Evolutionary conservation across 2,113 vertebrate genomes (phyloP).

Genomic region (Paradoxurus hermaphroditus): DNA sequence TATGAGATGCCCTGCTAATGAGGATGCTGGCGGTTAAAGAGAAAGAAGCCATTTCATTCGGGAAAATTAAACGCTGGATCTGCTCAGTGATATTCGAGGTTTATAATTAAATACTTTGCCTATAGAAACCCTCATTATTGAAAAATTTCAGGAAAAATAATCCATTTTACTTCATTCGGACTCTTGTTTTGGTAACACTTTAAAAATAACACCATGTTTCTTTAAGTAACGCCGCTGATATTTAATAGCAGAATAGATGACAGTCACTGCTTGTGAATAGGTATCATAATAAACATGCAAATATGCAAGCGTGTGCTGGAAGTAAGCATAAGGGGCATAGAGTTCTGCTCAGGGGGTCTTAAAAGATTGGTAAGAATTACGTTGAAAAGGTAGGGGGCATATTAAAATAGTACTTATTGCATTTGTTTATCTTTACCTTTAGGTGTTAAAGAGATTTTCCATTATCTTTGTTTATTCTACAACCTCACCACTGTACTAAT

Average conservation of each 20-base stretch:
- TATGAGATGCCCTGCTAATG: not conserved
- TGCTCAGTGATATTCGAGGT: not conserved
- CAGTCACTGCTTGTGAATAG: not conserved
- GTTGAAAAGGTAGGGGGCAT: not conserved
- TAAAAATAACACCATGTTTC: not conserved
- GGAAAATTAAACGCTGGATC: not conserved
- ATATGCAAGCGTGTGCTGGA: not conserved
- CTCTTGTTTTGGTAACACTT: not conserved
- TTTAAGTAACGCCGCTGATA: not conserved
- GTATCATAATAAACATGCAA: not conserved
- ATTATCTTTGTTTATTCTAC: conserved; percentile 20
- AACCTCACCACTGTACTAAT: not conserved
- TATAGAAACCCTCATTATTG: not conserved
- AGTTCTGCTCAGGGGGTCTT: not conserved
- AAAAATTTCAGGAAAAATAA: conserved; percentile 35
- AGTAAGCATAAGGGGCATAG: not conserved
- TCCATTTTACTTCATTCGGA: not conserved
- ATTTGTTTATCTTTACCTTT: conserved; percentile 29
- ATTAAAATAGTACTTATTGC: not conserved
- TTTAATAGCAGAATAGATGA: not conserved
- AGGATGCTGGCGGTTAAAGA: not conserved
- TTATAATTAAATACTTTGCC: not conserved
- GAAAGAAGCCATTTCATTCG: conserved; percentile 19
- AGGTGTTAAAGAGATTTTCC: conserved; percentile 5
- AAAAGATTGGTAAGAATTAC: not conserved